Evolutionary conservation across 2,888 invertebrate genomes (phyloP).

Genomic region (Pyrgus malvae): DNA sequence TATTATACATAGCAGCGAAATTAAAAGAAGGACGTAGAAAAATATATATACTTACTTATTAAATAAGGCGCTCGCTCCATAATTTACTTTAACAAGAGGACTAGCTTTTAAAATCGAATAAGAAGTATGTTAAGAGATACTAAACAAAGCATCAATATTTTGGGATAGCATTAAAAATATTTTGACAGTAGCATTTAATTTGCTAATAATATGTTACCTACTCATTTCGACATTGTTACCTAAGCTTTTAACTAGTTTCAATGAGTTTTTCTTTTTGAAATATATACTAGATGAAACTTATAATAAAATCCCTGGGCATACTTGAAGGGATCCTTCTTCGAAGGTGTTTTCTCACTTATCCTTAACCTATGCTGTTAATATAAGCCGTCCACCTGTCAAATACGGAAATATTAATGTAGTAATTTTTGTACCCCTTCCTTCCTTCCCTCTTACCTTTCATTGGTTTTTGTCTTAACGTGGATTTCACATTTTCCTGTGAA

Average conservation of each 20-base stretch:
- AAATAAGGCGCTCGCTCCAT: not conserved
- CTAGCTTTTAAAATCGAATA: no score
- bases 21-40: not conserved
- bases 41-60: not conserved
- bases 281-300: constrained; percentile 10
- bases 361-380: constrained; percentile 20
- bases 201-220: not conserved
- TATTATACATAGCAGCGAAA: not conserved
- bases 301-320: constrained; percentile 22
- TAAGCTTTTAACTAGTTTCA: not conserved
- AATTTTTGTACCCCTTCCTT: not conserved
- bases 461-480: no score
- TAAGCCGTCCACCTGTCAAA: constrained; percentile 27
- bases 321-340: constrained; percentile 27
- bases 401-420: constrained; percentile 2
- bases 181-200: no score
- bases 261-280: not conserved
- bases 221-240: not conserved
- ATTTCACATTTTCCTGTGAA: no score
- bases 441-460: no score
- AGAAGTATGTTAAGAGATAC: no score
- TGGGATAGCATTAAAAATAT: no score
- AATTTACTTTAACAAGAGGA: no score
- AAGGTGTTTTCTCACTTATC: constrained; percentile 27
- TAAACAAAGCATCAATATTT: no score